A percentile compares a stretch with the other conserved stretches of the same genome.
Evolutionary conservation across 2,113 vertebrate genomes (phyloP).

Genomic region (Archocentrus centrarchus): DNA sequence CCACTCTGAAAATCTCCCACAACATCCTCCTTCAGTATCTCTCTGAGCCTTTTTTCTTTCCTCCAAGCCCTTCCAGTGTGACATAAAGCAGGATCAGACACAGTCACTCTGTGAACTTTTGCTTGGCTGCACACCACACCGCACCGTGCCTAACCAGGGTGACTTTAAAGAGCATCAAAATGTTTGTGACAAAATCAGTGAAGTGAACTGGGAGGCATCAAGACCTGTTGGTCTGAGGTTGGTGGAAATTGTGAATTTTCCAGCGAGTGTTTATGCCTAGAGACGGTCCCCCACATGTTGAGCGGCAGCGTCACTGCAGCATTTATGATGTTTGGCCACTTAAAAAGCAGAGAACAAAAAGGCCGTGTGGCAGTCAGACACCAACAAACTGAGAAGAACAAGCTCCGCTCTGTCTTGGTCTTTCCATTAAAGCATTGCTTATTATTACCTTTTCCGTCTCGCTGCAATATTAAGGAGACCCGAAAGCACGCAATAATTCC

Average conservation of each 20-base stretch:
- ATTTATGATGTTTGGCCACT: slow-evolving; percentile 50
- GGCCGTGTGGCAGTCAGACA: slow-evolving; percentile 8
- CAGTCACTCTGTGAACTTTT: slow-evolving; percentile 43
- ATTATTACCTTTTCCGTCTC: slow-evolving; percentile 46
- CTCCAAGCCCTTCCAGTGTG: not conserved
- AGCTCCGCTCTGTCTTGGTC: slow-evolving; percentile 45
- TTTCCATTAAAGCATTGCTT: slow-evolving; percentile 55
- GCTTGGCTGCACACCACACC: slow-evolving; percentile 36
- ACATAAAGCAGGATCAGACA: slow-evolving; percentile 26
- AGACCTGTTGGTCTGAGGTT: slow-evolving; percentile 3
- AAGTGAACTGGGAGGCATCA: slow-evolving; percentile 30
- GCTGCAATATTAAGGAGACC: slow-evolving; percentile 24
- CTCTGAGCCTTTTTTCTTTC: not conserved
- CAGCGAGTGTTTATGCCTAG: slow-evolving; percentile 28
- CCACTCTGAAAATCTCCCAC: slow-evolving; percentile 27
- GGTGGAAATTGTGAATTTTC: slow-evolving; percentile 47
- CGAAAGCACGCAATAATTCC: slow-evolving; percentile 20
- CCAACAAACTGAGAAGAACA: slow-evolving; percentile 42
- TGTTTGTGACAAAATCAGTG: slow-evolving; percentile 19
- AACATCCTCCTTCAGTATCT: slow-evolving; percentile 6
- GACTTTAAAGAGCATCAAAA: slow-evolving; percentile 42
- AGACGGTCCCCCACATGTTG: slow-evolving; percentile 34
- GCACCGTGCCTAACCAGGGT: not conserved
- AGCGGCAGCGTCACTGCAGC: slow-evolving; percentile 30
- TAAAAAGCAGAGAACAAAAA: slow-evolving; percentile 37